Percentiles rank a stretch among this genome's conserved stretches.
phyloP scores from a whole-genome alignment of 2,888 invertebrate species.

The Laspeyria flexula region DNA sequence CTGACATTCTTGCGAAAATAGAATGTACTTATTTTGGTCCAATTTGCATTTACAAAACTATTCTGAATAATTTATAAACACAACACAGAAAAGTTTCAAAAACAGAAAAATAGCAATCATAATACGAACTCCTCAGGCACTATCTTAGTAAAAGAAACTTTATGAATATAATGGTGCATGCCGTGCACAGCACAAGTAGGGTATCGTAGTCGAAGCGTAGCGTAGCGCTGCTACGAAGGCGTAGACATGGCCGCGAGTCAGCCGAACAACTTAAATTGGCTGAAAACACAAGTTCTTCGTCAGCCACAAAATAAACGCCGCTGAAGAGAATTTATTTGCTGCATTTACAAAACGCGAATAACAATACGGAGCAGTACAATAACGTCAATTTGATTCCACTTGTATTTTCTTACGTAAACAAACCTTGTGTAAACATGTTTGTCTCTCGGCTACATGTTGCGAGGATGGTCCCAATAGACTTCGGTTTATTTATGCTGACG shows the following conservation, averaged over 20 bases:
- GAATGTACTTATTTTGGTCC: no score
- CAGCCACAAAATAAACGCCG: slow-evolving; percentile 53
- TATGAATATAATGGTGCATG: slow-evolving; percentile 27
- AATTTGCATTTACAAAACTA: no score
- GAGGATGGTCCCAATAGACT: slow-evolving; percentile 24
- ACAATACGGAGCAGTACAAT: slow-evolving; percentile 56
- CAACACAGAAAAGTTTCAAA: no score
- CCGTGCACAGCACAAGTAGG: slow-evolving; percentile 15
- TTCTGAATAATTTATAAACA: no score
- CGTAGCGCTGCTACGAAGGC: slow-evolving; percentile 40
- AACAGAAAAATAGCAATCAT: no score
- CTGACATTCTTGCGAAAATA: background rate
- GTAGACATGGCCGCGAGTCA: slow-evolving; percentile 39
- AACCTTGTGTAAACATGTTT: slow-evolving; percentile 71
- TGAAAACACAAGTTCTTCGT: slow-evolving; percentile 60
- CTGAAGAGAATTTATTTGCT: slow-evolving; percentile 50
- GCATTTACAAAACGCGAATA: slow-evolving; percentile 53
- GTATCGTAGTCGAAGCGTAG: slow-evolving; percentile 43
- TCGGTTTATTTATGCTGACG: slow-evolving; percentile 26
- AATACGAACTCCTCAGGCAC: no score
- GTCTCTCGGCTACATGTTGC: slow-evolving; percentile 43
- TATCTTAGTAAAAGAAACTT: slow-evolving; percentile 34
- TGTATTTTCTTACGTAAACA: slow-evolving; percentile 33
- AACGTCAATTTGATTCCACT: slow-evolving; percentile 60
- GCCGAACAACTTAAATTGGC: slow-evolving; percentile 64